These are phyloP conservation scores for Dendrocincla fuliginosa DNA, from an alignment of 2,797 vertebrate species.

Conservation along the genomic window DNA sequence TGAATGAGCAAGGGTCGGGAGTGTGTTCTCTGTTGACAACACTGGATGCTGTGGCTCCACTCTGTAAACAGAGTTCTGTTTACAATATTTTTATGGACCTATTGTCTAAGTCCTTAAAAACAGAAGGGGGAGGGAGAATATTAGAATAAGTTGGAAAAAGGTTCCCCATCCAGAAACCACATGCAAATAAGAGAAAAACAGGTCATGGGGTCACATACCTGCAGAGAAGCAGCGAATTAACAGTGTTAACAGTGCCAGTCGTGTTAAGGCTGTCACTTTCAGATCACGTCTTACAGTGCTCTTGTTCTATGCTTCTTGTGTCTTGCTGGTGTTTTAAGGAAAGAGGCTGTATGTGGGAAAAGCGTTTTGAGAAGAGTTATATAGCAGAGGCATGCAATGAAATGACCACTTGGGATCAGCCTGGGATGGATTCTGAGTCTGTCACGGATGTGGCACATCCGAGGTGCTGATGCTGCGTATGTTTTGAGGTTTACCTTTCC, in stretches of 20 bases:
- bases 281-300: accelerated
- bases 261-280: not conserved
- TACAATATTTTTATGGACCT: not conserved
- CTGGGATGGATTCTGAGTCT: not conserved
- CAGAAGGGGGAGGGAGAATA: too few relatives aligned
- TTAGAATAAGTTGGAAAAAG: not conserved
- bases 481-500: not conserved
- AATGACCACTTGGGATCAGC: not conserved
- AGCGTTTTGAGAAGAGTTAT: not conserved
- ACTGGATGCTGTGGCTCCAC: not conserved
- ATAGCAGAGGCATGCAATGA: not conserved
- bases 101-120: not conserved
- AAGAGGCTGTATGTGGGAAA: not conserved
- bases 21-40: not conserved
- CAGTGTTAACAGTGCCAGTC: not conserved
- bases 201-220: not conserved
- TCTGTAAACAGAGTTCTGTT: not conserved
- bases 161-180: not conserved
- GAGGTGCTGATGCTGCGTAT: not conserved
- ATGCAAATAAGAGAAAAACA: not conserved
- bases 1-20: not conserved
- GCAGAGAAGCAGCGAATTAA: not conserved
- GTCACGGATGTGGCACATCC: not conserved
- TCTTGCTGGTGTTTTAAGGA: not conserved
- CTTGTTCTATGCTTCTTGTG: not conserved